These are phyloP conservation scores for Meandrusa payeni DNA, from an alignment of 2,888 invertebrate genomes.

Conservation along the genomic window DNA sequence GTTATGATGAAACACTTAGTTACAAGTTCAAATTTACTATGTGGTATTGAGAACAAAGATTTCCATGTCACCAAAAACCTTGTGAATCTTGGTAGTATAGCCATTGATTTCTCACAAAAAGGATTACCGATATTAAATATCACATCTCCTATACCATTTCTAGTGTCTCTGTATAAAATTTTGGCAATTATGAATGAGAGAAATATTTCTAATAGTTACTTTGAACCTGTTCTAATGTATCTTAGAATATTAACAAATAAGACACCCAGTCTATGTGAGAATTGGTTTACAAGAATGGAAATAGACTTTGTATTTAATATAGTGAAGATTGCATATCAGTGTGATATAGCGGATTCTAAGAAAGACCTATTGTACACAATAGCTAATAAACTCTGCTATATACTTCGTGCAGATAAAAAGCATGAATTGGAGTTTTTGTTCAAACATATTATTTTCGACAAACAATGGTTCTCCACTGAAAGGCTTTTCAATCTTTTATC, in stretches of 20 bases:
- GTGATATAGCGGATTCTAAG: constrained; percentile 57
- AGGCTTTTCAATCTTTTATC: constrained; percentile 77
- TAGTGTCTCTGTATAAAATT: constrained; percentile 60
- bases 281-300: constrained; percentile 85
- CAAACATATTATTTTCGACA: constrained; percentile 81
- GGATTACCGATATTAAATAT: constrained; percentile 59
- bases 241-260: constrained; percentile 55
- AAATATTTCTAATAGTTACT: constrained; percentile 55
- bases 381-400: constrained; percentile 82
- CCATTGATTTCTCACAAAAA: constrained; percentile 56
- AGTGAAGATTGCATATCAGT: constrained; percentile 59
- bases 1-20: constrained; percentile 58
- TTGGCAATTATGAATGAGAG: constrained; percentile 49
- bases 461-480: constrained; percentile 80
- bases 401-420: constrained; percentile 81
- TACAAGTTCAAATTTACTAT: constrained; percentile 64
- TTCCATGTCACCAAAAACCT: constrained; percentile 58
- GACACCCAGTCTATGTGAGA: constrained; percentile 66
- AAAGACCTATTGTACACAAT: constrained; percentile 78
- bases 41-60: constrained; percentile 54
- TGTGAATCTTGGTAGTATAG: constrained; percentile 50
- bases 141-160: constrained; percentile 60
- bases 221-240: constrained; percentile 63
- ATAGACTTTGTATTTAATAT: constrained; percentile 76
- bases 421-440: constrained; percentile 80